Evolutionary conservation across 2,888 invertebrate species (phyloP).

Genomic region (Drosophila macrospina): DNA sequence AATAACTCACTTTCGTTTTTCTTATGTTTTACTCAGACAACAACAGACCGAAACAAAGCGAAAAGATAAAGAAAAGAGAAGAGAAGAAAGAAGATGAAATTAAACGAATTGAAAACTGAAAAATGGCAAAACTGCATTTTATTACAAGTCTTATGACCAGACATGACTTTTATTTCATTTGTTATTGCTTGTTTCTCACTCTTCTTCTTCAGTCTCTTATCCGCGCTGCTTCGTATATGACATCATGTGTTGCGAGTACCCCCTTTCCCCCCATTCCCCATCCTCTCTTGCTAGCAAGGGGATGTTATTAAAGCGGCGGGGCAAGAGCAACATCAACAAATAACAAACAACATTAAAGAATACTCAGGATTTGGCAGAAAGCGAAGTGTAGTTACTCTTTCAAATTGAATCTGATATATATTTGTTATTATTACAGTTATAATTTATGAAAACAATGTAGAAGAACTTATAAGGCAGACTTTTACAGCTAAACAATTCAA

Average conservation of each 20-base stretch:
- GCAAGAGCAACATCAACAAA: slow-evolving; percentile 21
- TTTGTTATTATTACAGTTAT: not conserved
- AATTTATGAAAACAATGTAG: no score
- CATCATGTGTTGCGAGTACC: slow-evolving; percentile 41
- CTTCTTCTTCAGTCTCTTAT: slow-evolving; percentile 16
- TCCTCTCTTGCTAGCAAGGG: slow-evolving; percentile 14
- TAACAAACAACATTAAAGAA: slow-evolving; percentile 26
- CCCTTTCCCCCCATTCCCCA: not conserved
- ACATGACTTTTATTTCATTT: slow-evolving; percentile 40
- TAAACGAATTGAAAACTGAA: slow-evolving; percentile 33
- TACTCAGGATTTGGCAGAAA: not conserved
- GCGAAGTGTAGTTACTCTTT: slow-evolving; percentile 26
- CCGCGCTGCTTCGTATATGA: slow-evolving; percentile 36
- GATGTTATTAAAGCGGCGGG: slow-evolving; percentile 10
- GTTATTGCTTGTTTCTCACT: slow-evolving; percentile 10
- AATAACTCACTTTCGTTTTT: slow-evolving; percentile 55
- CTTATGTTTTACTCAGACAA: slow-evolving; percentile 12
- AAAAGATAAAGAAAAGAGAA: no score
- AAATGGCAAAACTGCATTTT: slow-evolving; percentile 57
- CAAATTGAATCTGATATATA: not conserved
- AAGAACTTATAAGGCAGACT: no score
- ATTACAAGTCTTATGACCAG: slow-evolving; percentile 16
- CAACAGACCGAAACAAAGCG: slow-evolving; percentile 32
- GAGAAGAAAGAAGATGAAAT: slow-evolving; percentile 35
- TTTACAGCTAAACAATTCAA: no score